Evolutionary conservation across 2,113 vertebrate genomes (phyloP), one percentile per base, ranked within the genome.

Genomic region (Amphiprion ocellaris): DNA sequence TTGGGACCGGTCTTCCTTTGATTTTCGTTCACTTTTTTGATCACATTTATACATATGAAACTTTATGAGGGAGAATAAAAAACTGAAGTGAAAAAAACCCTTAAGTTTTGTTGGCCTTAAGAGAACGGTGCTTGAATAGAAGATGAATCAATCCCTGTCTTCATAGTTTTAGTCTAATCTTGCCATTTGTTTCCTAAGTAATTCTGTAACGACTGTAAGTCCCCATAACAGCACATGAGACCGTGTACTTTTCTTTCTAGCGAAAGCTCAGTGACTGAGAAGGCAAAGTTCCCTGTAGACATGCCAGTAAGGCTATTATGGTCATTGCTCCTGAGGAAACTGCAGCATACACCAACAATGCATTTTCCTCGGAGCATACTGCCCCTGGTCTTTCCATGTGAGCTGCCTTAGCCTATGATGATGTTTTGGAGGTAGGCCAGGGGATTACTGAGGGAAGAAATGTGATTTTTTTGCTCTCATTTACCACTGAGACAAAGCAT

Each of bases 291-390:
- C 87, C 82, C 89, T 8, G 70, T 19, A 77, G 84, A 80, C 64
- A 87, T 69, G 67, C 81, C 85, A 89, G 81, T 90, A 82, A 86
- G 72, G 75, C 74, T 74, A 83, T 89, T 88, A 92, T 81, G 79
- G 81, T 70, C 85, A 81, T 56, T 75, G 82, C 87, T 87, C 77
- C 69, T 44, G 68, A 82, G 87, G 80, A 92, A 92, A 92, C 82
- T 16, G 76, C 70, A 65, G 70, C 73, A 84, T 87, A 86, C 91
- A 86, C 85, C 82, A 90, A 87, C 88, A 86, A 81, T 85, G 83
- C 63, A 53, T 89, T 92, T 89, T 83, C 77, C 87, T 85, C 67
- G 30, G 69, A 86, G 84, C 78, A 65, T 44, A 83, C 77, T 44
- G 53, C 69, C 74, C 74, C 64, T 47, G 85, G 78, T 86, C 87